phyloP scores from a whole-genome alignment of 2,113 vertebrate species.

The Lota lota region DNA sequence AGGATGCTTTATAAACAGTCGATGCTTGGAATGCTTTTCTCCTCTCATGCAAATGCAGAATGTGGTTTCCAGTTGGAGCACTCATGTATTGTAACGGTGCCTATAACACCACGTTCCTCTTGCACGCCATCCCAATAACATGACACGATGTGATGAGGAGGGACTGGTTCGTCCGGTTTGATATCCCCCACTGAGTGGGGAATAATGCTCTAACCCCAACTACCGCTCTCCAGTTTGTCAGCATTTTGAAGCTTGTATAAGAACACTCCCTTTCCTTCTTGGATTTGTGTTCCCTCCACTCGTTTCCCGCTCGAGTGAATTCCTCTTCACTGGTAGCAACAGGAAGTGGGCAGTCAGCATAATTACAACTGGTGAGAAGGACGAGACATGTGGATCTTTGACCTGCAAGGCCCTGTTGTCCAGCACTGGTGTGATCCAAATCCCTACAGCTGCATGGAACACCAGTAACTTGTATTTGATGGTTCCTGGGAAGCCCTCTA shows the following conservation, averaged over 20 bases:
- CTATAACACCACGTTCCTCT: not conserved
- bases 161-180: slow-evolving; percentile 49
- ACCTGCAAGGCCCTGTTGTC: slow-evolving; percentile 23
- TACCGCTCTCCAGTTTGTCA: slow-evolving; percentile 32
- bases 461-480: no score
- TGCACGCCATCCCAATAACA: not conserved
- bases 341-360: slow-evolving; percentile 66
- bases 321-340: slow-evolving; percentile 35
- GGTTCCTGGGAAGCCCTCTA: no score
- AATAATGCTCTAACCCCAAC: slow-evolving; percentile 19
- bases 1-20: no score
- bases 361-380: slow-evolving; percentile 44
- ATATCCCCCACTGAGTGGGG: slow-evolving; percentile 9
- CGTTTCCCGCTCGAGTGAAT: slow-evolving; percentile 13
- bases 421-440: not conserved
- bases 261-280: slow-evolving; percentile 41
- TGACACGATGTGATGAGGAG: slow-evolving; percentile 3
- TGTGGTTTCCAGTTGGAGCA: no score
- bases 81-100: no score
- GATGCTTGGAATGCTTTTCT: not conserved
- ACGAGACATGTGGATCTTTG: slow-evolving; percentile 25
- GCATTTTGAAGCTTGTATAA: slow-evolving; percentile 47
- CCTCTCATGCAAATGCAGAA: not conserved
- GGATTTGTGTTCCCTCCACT: slow-evolving; percentile 35
- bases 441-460: no score